These are phyloP conservation scores for Gouania willdenowi DNA, from an alignment of 2,797 vertebrate species.

Conservation along the genomic window DNA sequence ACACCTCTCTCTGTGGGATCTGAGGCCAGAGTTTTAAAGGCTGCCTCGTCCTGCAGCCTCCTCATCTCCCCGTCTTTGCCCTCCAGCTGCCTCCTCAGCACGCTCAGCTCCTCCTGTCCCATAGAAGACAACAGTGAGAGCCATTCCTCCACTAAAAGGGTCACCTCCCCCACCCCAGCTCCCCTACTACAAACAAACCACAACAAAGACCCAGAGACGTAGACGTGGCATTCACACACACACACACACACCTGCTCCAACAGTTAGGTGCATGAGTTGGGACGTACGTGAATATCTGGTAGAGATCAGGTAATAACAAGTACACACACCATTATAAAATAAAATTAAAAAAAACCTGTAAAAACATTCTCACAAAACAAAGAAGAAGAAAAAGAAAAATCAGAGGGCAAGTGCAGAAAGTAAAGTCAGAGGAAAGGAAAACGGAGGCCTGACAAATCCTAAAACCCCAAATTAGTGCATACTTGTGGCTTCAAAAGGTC, in stretches of 20 bases:
- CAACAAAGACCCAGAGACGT: conserved; percentile 44
- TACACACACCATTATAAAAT: neutral
- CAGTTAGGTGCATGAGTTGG: conserved; percentile 16
- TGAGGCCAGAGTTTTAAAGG: conserved; percentile 67
- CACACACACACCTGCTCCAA: conserved; percentile 44
- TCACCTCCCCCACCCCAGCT: neutral
- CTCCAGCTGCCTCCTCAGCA: conserved; percentile 87
- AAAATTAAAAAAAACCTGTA: neutral
- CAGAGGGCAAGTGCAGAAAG: conserved; percentile 2
- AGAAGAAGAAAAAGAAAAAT: conserved; percentile 4
- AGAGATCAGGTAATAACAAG: conserved; percentile 8
- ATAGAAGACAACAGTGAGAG: conserved; percentile 42
- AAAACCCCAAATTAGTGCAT: conserved; percentile 43
- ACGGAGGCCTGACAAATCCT: conserved; percentile 20
- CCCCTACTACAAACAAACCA: conserved; percentile 57
- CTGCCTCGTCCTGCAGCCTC: conserved; percentile 82
- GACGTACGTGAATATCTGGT: conserved; percentile 8
- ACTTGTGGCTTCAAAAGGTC: conserved; percentile 59
- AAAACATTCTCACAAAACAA: neutral
- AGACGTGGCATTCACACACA: conserved; percentile 31
- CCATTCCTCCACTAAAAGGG: conserved; percentile 4
- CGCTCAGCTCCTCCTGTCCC: conserved; percentile 84
- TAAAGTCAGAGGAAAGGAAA: conserved; percentile 1
- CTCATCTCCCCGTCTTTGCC: conserved; percentile 85
- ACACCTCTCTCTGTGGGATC: conserved; percentile 87